Conservation (phyloP, 2,888 invertebrate genomes). For the Torymus aiolomorphi region DNA sequence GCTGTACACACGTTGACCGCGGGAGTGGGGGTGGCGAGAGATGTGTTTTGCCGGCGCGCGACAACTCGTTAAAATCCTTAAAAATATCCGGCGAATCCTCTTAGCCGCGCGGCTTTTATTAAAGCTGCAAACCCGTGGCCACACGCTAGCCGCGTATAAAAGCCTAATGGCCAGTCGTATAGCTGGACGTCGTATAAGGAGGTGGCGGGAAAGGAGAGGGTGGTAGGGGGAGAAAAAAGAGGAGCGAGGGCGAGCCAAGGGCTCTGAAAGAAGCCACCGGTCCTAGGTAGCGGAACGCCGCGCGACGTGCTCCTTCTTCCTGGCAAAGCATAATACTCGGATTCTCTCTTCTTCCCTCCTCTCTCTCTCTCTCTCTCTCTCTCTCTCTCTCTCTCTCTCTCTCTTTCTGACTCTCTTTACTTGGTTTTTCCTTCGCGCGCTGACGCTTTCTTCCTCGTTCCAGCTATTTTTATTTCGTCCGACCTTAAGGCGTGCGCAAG, state of each 20-base stretch:
- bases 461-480: conserved; percentile 54
- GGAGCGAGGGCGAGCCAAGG: background rate
- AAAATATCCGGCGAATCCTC: conserved; percentile 64
- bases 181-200: conserved; percentile 59
- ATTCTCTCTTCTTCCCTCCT: no score
- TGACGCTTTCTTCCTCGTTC: conserved; percentile 26
- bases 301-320: conserved; percentile 51
- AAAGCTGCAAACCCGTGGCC: conserved; percentile 60
- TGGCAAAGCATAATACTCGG: conserved; percentile 54
- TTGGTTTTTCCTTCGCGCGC: no score
- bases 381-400: background rate
- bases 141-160: conserved; percentile 53
- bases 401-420: background rate
- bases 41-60: conserved; percentile 12
- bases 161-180: conserved; percentile 62
- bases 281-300: conserved; percentile 29
- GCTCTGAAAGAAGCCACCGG: conserved; percentile 46
- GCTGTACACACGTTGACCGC: no score
- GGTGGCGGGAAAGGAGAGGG: conserved; percentile 13
- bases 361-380: background rate
- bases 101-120: conserved; percentile 63
- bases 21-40: background rate
- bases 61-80: conserved; percentile 64
- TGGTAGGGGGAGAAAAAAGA: background rate
- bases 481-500: conserved; percentile 31